Evolutionary conservation across 2,888 invertebrate genomes (phyloP).

Genomic region (Diploptera punctata): DNA sequence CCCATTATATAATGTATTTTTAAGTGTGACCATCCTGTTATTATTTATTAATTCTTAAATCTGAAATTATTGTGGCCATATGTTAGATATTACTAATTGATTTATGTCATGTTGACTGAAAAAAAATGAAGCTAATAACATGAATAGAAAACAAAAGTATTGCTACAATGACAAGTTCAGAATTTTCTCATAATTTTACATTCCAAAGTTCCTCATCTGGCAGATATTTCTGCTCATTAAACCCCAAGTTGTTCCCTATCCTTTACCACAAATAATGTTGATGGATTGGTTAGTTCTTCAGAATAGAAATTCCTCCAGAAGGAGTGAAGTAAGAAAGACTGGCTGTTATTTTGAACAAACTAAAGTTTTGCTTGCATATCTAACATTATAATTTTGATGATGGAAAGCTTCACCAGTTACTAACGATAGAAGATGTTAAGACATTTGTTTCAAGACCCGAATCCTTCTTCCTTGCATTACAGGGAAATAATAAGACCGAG

Average conservation of each 20-base stretch:
- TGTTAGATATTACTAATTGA: no score
- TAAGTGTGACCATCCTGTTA: no score
- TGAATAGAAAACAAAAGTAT: no score
- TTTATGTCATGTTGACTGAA: no score
- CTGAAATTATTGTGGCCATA: no score
- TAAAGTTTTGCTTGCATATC: not conserved
- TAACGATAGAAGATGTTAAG: conserved; percentile 20
- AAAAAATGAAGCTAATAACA: no score
- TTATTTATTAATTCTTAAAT: no score
- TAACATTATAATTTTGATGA: conserved; percentile 7
- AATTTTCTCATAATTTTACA: no score
- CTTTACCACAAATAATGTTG: not conserved
- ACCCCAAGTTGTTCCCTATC: not conserved
- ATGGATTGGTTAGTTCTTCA: not conserved
- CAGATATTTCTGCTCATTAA: not conserved
- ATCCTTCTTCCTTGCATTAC: not conserved
- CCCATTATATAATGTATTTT: no score
- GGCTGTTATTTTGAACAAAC: not conserved
- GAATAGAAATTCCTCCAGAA: not conserved
- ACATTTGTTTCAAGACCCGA: conserved; percentile 18
- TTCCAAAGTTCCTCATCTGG: no score
- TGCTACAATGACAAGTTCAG: no score
- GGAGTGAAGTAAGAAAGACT: not conserved
- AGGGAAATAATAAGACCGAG: not conserved
- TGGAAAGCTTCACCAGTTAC: not conserved